phyloP scores from a whole-genome alignment of 2,888 invertebrate species.

The Calliphora vomitoria region DNA sequence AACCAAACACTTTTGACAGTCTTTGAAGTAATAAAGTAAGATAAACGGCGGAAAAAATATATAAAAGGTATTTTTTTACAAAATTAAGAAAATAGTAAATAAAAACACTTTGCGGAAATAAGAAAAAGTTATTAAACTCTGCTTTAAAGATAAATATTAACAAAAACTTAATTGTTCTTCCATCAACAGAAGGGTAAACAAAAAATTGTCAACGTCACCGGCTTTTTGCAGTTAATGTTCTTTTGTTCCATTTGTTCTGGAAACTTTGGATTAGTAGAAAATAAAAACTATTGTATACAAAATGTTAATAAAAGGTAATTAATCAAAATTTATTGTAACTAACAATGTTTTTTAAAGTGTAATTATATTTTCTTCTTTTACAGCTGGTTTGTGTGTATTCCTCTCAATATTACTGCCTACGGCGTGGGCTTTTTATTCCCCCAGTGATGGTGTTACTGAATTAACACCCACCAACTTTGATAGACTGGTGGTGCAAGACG shows the following conservation, averaged over 20 bases:
- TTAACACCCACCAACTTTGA: conserved; percentile 96
- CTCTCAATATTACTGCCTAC: conserved; percentile 31
- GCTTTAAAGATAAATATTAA: neutral
- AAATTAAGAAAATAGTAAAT: neutral
- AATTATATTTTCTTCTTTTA: neutral
- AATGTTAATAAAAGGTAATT: conserved; percentile 63
- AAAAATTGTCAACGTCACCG: conserved; percentile 69
- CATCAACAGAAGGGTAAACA: conserved; percentile 1
- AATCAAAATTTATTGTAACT: neutral
- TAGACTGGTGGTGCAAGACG: conserved; percentile 91
- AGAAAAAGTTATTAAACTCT: neutral
- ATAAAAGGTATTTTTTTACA: conserved; percentile 30
- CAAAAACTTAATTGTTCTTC: neutral
- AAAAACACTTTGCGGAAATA: neutral
- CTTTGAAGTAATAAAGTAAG: conserved; percentile 60
- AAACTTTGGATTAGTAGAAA: conserved; percentile 15
- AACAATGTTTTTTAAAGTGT: neutral
- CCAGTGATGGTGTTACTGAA: conserved; percentile 92
- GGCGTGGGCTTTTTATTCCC: conserved; percentile 86
- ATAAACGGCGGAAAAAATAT: conserved; percentile 46
- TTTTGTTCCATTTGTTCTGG: conserved; percentile 48
- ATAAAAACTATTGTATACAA: neutral
- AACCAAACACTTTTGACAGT: conserved; percentile 48
- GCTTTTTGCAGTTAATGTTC: conserved; percentile 32
- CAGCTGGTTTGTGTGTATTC: conserved; percentile 29